Evolutionary conservation across 2,797 vertebrate genomes (phyloP).

Genomic region (Coranthus polyacanthus): DNA sequence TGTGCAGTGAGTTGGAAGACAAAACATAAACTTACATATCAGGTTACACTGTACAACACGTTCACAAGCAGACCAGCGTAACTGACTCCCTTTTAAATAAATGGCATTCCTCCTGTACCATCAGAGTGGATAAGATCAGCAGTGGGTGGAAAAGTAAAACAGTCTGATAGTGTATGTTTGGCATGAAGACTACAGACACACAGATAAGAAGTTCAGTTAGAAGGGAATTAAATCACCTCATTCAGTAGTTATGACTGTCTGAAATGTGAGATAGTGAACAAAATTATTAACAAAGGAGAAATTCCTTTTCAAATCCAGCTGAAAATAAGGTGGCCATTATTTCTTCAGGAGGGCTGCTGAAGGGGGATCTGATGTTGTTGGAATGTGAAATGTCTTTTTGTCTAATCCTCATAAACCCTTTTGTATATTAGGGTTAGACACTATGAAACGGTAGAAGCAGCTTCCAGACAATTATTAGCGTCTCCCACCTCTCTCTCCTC

Average conservation of each 20-base stretch:
- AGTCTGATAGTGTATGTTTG: slow-evolving; percentile 47
- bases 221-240: slow-evolving; percentile 16
- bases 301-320: slow-evolving; percentile 26
- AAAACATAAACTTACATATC: slow-evolving; percentile 15
- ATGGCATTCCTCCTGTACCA: slow-evolving; percentile 44
- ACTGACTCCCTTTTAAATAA: slow-evolving; percentile 29
- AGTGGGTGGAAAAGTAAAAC: slow-evolving; percentile 38
- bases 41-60: background rate
- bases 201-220: slow-evolving; percentile 32
- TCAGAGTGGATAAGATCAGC: slow-evolving; percentile 56
- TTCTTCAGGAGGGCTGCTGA: slow-evolving; percentile 13
- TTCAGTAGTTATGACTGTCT: slow-evolving; percentile 8
- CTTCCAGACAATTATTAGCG: slow-evolving; percentile 23
- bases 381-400: slow-evolving; percentile 52
- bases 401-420: slow-evolving; percentile 52
- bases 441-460: slow-evolving; percentile 13
- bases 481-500: slow-evolving; percentile 86
- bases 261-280: slow-evolving; percentile 28
- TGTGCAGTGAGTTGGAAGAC: background rate
- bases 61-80: slow-evolving; percentile 17
- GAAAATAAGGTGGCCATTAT: slow-evolving; percentile 3
- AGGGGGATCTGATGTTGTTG: slow-evolving; percentile 15
- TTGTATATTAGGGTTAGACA: slow-evolving; percentile 30
- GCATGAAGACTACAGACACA: slow-evolving; percentile 39
- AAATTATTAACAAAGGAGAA: slow-evolving; percentile 32